These are phyloP conservation scores for Beris morrisii DNA, from an alignment of 2,888 invertebrate genomes.

Conservation along the genomic window DNA sequence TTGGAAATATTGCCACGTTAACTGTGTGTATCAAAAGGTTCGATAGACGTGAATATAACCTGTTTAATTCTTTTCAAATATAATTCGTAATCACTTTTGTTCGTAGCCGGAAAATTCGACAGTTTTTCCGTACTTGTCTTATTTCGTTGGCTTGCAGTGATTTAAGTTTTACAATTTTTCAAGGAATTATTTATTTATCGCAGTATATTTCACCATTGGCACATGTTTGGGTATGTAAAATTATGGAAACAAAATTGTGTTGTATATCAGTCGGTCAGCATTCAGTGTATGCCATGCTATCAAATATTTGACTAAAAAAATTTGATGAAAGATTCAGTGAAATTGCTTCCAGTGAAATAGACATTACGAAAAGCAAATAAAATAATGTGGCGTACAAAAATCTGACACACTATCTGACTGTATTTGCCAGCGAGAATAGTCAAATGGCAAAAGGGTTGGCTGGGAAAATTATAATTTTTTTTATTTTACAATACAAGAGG, in stretches of 20 bases:
- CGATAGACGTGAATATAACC: neutral
- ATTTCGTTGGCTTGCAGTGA: slow-evolving; percentile 60
- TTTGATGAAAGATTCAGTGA: no score
- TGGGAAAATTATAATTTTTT: no score
- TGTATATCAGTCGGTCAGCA: no score
- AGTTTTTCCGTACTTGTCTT: slow-evolving; percentile 59
- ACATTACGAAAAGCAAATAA: no score
- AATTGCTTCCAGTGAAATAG: no score
- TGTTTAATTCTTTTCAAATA: neutral
- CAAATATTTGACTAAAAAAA: no score
- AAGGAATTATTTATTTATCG: slow-evolving; percentile 45
- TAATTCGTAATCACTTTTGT: neutral
- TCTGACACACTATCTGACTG: no score
- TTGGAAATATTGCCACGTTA: slow-evolving; percentile 40
- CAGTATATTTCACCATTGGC: slow-evolving; percentile 47
- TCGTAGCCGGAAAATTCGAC: slow-evolving; percentile 55
- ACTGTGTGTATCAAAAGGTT: slow-evolving; percentile 39
- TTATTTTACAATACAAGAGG: no score
- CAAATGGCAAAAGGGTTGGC: no score
- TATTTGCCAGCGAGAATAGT: no score
- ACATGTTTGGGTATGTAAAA: slow-evolving; percentile 48
- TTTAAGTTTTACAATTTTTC: slow-evolving; percentile 50
- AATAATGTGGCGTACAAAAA: no score
- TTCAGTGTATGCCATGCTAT: no score
- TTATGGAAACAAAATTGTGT: neutral